Percentiles rank a stretch among this genome's conserved stretches.
phyloP scores from a whole-genome alignment of 2,113 vertebrate genomes.

The Gasterosteus nipponicus region DNA sequence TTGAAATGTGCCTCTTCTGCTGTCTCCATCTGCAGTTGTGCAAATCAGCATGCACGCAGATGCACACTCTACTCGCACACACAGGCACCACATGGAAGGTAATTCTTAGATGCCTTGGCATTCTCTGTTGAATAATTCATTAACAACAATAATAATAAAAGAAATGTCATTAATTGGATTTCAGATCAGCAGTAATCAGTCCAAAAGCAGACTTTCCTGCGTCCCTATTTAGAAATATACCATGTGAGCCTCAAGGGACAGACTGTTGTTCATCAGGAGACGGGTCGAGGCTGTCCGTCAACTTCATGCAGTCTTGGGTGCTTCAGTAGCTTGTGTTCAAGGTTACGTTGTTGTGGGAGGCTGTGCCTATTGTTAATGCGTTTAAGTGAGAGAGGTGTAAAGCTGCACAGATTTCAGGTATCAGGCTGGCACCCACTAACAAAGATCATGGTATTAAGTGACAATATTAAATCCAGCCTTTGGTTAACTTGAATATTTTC shows the following conservation, averaged over 20 bases:
- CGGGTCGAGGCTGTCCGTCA: neutral
- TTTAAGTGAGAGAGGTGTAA: neutral
- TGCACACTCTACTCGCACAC: neutral
- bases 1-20: slow-evolving; percentile 31
- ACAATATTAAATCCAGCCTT: neutral
- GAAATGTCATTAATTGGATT: slow-evolving; percentile 22
- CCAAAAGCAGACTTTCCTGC: neutral
- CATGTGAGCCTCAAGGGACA: neutral
- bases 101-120: neutral
- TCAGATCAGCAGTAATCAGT: neutral
- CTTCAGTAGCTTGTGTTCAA: neutral
- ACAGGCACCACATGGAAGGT: neutral
- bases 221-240: neutral
- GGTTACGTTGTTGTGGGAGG: neutral
- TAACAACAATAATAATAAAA: slow-evolving; percentile 1
- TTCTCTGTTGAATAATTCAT: slow-evolving; percentile 34
- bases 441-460: neutral
- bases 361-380: neutral
- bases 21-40: slow-evolving; percentile 18
- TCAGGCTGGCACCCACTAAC: neutral
- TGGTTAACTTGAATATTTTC: too few species aligned
- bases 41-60: slow-evolving; percentile 4
- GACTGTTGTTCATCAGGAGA: neutral
- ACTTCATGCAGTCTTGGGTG: neutral
- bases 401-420: neutral